phyloP scores from a whole-genome alignment of 2,113 vertebrate species.

The Psilopsiagon aurifrons region DNA sequence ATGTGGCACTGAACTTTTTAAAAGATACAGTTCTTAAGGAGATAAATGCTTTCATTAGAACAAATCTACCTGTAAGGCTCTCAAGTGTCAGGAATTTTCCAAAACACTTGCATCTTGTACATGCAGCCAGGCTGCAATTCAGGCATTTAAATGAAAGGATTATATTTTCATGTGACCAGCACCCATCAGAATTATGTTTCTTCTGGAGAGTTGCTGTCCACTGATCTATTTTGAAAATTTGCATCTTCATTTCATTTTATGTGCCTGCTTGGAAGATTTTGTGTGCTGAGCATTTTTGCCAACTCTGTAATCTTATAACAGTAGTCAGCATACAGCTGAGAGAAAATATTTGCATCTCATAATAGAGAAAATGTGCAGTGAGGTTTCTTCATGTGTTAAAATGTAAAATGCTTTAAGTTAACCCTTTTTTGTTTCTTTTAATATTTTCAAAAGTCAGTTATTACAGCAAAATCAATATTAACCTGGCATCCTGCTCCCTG shows the following conservation, averaged over 20 bases:
- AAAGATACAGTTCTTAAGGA: background rate
- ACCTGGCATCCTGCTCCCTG: constrained; percentile 71
- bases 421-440: background rate
- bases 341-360: constrained; percentile 31
- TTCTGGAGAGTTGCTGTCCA: constrained; percentile 14
- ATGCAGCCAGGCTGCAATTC: background rate
- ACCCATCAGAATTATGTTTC: constrained; percentile 11
- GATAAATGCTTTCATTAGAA: background rate
- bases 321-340: constrained; percentile 8
- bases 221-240: constrained; percentile 54
- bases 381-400: constrained; percentile 2
- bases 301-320: background rate
- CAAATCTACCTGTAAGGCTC: background rate
- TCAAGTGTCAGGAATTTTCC: background rate
- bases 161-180: constrained; percentile 31
- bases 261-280: constrained; percentile 28
- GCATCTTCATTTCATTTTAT: constrained; percentile 46
- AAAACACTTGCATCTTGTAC: background rate
- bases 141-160: constrained; percentile 43
- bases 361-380: background rate
- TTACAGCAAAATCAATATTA: constrained; percentile 82
- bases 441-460: constrained; percentile 74
- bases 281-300: constrained; percentile 29
- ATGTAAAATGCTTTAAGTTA: background rate
- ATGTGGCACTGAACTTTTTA: background rate